Evolutionary conservation across 1,140 invertebrate species (phyloP), one percentile per base, ranked within the genome.

Genomic region (Calephelis nemesis): DNA sequence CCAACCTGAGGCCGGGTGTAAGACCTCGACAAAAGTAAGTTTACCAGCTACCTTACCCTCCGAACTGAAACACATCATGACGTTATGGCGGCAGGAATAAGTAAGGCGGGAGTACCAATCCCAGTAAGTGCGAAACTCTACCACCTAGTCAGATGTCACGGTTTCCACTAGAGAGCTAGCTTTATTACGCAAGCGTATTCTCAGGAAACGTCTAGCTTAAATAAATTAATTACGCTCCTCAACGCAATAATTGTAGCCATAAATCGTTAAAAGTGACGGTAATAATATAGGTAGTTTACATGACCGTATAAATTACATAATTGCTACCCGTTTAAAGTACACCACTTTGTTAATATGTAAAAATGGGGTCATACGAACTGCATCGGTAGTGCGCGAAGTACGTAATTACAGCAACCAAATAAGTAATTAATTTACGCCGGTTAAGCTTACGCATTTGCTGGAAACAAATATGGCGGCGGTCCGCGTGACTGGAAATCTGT

Each of bases 351-450:
- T 74, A 67, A 69, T 69, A 70, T 65, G 72, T 74, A 85, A 84
- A 85, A 87, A 85, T 68, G 76, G 72, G 78, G 75, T 76, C 77
- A 78, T 76, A 82, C 73, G 74, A 83, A 76, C 80, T 80, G 73
- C 77, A 81, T 78, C 73, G 72, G 69, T 69, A 70, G 72, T 71
- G 71, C 73, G 68, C 69, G 72, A 67, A 76, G 71, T 81, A 80
- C 74, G 80, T 85, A 81, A 87, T 85, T 84, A 85, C 74, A 76
- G 70, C 73, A 47, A 63, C 74, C 78, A 82, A 83, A 86, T 81
- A 77, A 81, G 79, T 84, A 81, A 87, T 87, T 85, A 85, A 85
- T 85, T 84, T 78, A 81, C 78, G 71, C 77, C 74, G 71, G 77
- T 79, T 83, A 75, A 82, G 68, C 75, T 72, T 70, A 71, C 72